phyloP scores from a whole-genome alignment of 2,888 invertebrate species.

The Drosophila recens region DNA sequence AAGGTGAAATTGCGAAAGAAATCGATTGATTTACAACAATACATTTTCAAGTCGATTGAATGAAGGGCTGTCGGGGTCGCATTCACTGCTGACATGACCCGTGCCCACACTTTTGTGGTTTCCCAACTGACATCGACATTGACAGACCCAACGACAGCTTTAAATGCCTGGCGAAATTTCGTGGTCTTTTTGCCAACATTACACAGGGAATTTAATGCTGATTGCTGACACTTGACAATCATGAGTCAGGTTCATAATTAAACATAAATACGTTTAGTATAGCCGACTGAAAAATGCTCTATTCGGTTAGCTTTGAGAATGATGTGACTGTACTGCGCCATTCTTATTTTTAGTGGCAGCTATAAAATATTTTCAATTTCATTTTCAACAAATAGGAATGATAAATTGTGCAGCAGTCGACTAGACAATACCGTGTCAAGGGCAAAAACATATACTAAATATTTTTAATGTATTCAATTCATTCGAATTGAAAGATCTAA shows the following conservation, averaged over 20 bases:
- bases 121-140: conserved; percentile 34
- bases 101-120: conserved; percentile 62
- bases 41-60: conserved; percentile 8
- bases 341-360: conserved; percentile 67
- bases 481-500: not conserved
- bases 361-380: conserved; percentile 52
- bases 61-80: conserved; percentile 28
- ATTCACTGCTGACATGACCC: conserved; percentile 46
- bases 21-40: conserved; percentile 65
- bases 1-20: conserved; percentile 50
- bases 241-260: conserved; percentile 12
- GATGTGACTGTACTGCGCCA: conserved; percentile 38
- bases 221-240: not conserved
- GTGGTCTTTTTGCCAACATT: not conserved
- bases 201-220: not conserved
- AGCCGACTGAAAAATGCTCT: conserved; percentile 12
- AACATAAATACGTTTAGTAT: conserved; percentile 1
- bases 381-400: conserved; percentile 10
- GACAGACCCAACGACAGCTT: conserved; percentile 17
- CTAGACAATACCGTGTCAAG: not conserved
- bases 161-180: conserved; percentile 22
- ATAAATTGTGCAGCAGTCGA: not conserved
- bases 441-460: not conserved
- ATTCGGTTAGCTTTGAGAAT: not conserved
- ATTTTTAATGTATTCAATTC: not conserved